These are phyloP conservation scores for Agrotis puta DNA, from an alignment of 2,888 invertebrate species.

Conservation along the genomic window DNA sequence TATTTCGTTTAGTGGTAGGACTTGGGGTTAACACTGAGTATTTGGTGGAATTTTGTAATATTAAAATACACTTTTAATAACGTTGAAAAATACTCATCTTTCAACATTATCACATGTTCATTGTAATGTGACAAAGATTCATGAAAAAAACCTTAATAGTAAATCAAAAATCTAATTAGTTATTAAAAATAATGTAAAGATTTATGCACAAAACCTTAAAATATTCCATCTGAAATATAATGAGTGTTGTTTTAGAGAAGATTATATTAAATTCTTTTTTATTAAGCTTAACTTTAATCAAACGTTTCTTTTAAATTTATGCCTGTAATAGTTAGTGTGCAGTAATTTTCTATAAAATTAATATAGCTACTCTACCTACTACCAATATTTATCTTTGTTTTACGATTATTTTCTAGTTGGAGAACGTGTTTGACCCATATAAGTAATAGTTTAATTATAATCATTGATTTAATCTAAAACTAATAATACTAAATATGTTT, in stretches of 20 bases:
- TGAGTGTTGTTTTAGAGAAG: background rate
- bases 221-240: background rate
- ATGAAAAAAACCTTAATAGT: too few species aligned
- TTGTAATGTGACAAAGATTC: too few species aligned
- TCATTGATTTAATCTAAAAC: background rate
- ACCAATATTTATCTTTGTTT: background rate
- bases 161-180: too few species aligned
- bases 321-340: background rate
- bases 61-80: too few species aligned
- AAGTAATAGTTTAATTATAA: background rate
- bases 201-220: background rate
- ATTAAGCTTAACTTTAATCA: conserved; percentile 7
- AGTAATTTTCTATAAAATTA: conserved; percentile 8
- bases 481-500: background rate
- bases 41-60: too few species aligned
- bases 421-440: background rate
- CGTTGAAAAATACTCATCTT: too few species aligned
- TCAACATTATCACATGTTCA: too few species aligned
- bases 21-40: too few species aligned
- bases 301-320: conserved; percentile 13
- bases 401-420: background rate
- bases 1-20: too few species aligned
- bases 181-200: too few species aligned
- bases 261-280: conserved; percentile 14
- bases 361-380: background rate